Conservation (phyloP, 2,113 vertebrate genomes). For the Heterochromis multidens region DNA sequence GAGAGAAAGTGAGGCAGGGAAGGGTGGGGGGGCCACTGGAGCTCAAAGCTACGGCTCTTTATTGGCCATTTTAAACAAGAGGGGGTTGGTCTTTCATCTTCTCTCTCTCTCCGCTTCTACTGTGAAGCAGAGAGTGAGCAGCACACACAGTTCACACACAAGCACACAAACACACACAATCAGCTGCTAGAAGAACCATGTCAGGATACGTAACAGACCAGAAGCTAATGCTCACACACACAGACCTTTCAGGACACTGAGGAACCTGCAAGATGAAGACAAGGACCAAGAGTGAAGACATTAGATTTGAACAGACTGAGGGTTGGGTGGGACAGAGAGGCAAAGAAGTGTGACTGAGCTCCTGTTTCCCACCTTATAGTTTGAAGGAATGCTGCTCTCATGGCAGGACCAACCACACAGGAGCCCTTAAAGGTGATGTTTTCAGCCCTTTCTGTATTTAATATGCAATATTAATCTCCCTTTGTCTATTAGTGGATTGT, state of each 20-base stretch:
- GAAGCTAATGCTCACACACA: not conserved
- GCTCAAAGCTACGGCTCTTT: conserved; percentile 30
- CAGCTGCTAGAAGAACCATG: conserved; percentile 12
- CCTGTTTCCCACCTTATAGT: conserved; percentile 52
- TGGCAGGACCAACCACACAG: conserved; percentile 59
- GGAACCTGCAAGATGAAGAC: conserved; percentile 32
- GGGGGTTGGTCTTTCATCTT: conserved; percentile 53
- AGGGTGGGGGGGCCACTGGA: not conserved
- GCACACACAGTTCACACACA: not conserved
- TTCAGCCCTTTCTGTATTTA: not conserved
- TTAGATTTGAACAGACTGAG: not conserved
- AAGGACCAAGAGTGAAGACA: not conserved
- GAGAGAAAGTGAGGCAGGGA: conserved; percentile 7
- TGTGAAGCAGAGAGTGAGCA: conserved; percentile 7
- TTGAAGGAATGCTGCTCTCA: conserved; percentile 54
- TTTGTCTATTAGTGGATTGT: not conserved
- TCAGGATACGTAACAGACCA: conserved; percentile 18
- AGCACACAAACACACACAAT: not conserved
- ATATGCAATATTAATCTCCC: not conserved
- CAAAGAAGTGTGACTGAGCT: conserved; percentile 40
- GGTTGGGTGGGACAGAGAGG: not conserved
- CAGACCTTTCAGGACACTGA: not conserved
- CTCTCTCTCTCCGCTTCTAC: conserved; percentile 43
- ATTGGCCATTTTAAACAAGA: conserved; percentile 58
- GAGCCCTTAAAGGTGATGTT: conserved; percentile 69